Evolutionary conservation across 2,113 vertebrate species (phyloP).

Genomic region (Istiophorus platypterus): DNA sequence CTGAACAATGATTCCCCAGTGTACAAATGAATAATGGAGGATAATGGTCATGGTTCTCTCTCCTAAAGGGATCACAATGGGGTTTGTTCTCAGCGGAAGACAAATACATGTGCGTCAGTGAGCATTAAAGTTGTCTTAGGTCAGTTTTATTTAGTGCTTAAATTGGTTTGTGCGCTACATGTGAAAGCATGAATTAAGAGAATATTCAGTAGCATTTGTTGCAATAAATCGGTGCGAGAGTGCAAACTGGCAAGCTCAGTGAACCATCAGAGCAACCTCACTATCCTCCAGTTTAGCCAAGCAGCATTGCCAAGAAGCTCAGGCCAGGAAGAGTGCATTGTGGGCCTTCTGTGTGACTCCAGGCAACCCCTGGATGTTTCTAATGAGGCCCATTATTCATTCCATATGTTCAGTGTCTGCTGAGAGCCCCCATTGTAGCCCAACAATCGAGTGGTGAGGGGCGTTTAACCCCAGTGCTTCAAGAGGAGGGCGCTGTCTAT

Average conservation of each 20-base stretch:
- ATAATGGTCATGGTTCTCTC: constrained; percentile 50
- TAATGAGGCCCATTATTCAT: constrained; percentile 86
- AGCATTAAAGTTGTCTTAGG: neutral
- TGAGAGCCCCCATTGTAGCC: constrained; percentile 79
- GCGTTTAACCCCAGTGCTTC: constrained; percentile 78
- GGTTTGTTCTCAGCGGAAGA: constrained; percentile 35
- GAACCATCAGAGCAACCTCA: neutral
- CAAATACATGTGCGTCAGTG: neutral
- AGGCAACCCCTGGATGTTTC: constrained; percentile 85
- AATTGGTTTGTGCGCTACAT: neutral
- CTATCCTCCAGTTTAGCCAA: constrained; percentile 30
- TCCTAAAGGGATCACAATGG: constrained; percentile 48
- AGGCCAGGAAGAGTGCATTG: constrained; percentile 65
- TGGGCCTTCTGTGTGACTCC: constrained; percentile 77
- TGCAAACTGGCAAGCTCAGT: constrained; percentile 21
- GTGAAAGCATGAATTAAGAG: neutral
- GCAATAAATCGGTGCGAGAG: constrained; percentile 3
- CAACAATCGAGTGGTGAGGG: constrained; percentile 77
- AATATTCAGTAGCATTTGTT: constrained; percentile 6
- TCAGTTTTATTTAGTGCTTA: constrained; percentile 31
- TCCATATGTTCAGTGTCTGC: constrained; percentile 85
- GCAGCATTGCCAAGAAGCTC: constrained; percentile 27
- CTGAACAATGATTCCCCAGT: constrained; percentile 60
- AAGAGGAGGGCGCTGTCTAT: constrained; percentile 79
- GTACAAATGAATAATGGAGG: constrained; percentile 62